A percentile compares a stretch with the other conserved stretches of the same genome.
These are phyloP conservation scores for Nudaria mundana DNA, from an alignment of 2,888 invertebrate species.

Conservation along the genomic window DNA sequence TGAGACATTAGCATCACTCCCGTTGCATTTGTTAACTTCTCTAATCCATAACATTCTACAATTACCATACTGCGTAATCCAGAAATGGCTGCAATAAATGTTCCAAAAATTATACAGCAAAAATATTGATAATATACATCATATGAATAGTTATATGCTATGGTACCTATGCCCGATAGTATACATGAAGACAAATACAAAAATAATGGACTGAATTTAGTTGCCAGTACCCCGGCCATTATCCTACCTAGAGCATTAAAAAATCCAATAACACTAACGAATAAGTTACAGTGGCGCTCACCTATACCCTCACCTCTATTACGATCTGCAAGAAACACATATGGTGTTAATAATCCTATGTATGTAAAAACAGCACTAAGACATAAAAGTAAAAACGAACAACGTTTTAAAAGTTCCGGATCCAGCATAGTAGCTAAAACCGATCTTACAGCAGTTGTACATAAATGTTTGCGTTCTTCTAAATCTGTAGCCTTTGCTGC, in stretches of 20 bases:
- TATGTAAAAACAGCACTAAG: constrained; percentile 52
- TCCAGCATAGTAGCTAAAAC: constrained; percentile 73
- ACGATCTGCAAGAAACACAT: constrained; percentile 58
- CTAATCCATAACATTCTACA: constrained; percentile 65
- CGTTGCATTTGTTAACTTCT: constrained; percentile 68
- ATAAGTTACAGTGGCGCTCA: constrained; percentile 47
- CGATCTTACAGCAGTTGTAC: constrained; percentile 64
- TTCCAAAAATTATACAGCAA: constrained; percentile 56
- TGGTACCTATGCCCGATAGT: constrained; percentile 49
- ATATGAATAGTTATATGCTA: constrained; percentile 52
- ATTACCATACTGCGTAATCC: constrained; percentile 57
- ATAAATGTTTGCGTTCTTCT: constrained; percentile 57
- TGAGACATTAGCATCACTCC: constrained; percentile 65
- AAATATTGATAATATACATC: constrained; percentile 58
- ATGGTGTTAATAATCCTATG: constrained; percentile 63
- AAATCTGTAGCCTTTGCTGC: constrained; percentile 63
- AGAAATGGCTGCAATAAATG: constrained; percentile 50
- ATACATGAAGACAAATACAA: constrained; percentile 39
- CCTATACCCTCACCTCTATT: constrained; percentile 51
- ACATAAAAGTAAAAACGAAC: constrained; percentile 54
- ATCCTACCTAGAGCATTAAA: constrained; percentile 59
- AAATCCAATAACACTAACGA: constrained; percentile 62
- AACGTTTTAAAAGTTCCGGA: constrained; percentile 51
- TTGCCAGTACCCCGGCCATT: constrained; percentile 48
- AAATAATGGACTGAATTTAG: constrained; percentile 50